A percentile compares a stretch with the other conserved stretches of the same genome.
Evolutionary conservation across 1,140 invertebrate genomes (phyloP).

Genomic region (Drosophila pandora): DNA sequence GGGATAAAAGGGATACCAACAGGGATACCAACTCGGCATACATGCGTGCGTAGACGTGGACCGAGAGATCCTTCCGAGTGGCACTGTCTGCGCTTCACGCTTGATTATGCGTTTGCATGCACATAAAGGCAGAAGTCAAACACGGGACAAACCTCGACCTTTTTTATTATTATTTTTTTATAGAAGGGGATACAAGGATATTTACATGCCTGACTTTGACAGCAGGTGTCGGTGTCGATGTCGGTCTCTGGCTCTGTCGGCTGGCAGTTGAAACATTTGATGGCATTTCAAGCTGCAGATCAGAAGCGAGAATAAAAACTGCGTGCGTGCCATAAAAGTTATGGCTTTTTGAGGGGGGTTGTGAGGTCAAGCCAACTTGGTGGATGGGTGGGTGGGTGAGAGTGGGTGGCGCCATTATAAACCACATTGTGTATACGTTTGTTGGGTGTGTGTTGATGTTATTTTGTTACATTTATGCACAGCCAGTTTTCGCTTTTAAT

Average conservation of each 20-base stretch:
- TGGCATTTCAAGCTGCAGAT: constrained; percentile 72
- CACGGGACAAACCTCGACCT: constrained; percentile 67
- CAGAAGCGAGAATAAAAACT: constrained; percentile 54
- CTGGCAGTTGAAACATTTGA: constrained; percentile 61
- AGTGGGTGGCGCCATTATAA: constrained; percentile 29
- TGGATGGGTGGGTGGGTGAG: background rate
- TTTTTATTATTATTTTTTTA: constrained; percentile 57
- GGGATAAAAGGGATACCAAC: constrained; percentile 31
- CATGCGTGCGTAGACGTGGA: constrained; percentile 34
- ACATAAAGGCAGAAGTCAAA: constrained; percentile 79
- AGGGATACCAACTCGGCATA: constrained; percentile 5
- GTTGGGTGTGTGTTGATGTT: constrained; percentile 1
- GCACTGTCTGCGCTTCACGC: constrained; percentile 53
- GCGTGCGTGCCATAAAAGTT: constrained; percentile 70
- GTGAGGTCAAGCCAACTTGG: constrained; percentile 8
- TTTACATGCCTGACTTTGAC: constrained; percentile 73
- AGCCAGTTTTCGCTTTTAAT: constrained; percentile 45
- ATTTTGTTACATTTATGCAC: constrained; percentile 53
- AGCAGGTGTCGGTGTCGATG: constrained; percentile 52
- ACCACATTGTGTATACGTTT: constrained; percentile 28
- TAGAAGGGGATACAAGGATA: constrained; percentile 47
- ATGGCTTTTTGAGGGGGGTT: constrained; percentile 17
- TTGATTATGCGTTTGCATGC: constrained; percentile 81
- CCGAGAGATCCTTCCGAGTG: constrained; percentile 13
- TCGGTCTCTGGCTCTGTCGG: constrained; percentile 1